Percentiles rank a stretch among this genome's conserved stretches.
Evolutionary conservation across 2,113 vertebrate species (phyloP).

Genomic region (Capricornis sumatraensis): DNA sequence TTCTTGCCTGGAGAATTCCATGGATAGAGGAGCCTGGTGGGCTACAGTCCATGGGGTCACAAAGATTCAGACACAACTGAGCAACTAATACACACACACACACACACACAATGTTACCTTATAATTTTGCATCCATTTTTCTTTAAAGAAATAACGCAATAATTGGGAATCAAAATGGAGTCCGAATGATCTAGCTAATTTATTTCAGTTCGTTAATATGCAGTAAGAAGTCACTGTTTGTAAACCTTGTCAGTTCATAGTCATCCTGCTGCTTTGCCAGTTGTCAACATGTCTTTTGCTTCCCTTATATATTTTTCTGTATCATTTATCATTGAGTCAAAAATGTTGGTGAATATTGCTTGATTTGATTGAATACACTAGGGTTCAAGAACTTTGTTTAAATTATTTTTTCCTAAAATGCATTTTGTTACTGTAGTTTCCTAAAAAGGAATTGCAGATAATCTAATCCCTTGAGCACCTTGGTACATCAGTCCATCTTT

Average conservation of each 20-base stretch:
- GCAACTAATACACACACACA: neutral
- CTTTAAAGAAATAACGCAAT: neutral
- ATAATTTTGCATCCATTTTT: neutral
- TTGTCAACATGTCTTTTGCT: neutral
- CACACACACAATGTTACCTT: neutral
- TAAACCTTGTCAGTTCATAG: neutral
- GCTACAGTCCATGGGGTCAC: neutral
- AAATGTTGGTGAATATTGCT: neutral
- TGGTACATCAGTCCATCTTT: neutral
- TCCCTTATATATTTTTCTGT: neutral
- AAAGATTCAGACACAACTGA: neutral
- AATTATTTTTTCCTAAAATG: slow-evolving; percentile 33
- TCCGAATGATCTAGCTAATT: neutral
- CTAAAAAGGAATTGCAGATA: slow-evolving; percentile 22
- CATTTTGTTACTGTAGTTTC: slow-evolving; percentile 23
- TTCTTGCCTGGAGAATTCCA: neutral
- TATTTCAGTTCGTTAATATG: neutral
- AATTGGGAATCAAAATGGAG: neutral
- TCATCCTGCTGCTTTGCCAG: neutral
- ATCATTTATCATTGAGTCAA: neutral
- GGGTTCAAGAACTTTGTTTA: slow-evolving; percentile 21
- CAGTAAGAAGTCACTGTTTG: neutral
- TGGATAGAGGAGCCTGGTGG: neutral
- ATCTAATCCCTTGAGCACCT: neutral
- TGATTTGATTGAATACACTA: slow-evolving; percentile 14